phyloP scores from a whole-genome alignment of 1,140 invertebrate genomes.

The Parasteatoda tepidariorum region DNA sequence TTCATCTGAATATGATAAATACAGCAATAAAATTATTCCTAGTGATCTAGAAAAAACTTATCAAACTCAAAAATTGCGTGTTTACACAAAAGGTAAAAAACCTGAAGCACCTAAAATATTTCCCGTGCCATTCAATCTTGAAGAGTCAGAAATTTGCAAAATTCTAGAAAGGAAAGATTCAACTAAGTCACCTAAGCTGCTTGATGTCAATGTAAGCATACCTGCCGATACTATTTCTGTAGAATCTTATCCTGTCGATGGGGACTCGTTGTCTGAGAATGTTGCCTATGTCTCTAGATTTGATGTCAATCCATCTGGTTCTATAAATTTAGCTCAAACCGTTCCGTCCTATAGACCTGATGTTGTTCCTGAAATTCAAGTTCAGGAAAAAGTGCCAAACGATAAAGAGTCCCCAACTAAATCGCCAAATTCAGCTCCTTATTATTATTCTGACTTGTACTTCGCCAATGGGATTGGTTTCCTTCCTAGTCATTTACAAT shows the following conservation, averaged over 20 bases:
- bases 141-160: constrained; percentile 39
- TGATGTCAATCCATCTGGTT: not conserved
- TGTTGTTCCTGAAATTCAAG: constrained; percentile 27
- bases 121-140: constrained; percentile 44
- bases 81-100: constrained; percentile 58
- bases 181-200: not conserved
- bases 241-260: not conserved
- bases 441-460: constrained; percentile 86
- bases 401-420: constrained; percentile 37
- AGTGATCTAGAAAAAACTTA: constrained; percentile 19
- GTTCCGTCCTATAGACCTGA: constrained; percentile 31
- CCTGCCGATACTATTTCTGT: not conserved
- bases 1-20: not conserved
- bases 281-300: constrained; percentile 20
- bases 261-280: constrained; percentile 36
- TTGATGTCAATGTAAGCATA: not conserved
- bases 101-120: constrained; percentile 43
- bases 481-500: not conserved
- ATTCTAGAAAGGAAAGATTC: constrained; percentile 46
- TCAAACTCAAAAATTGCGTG: constrained; percentile 32
- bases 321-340: not conserved
- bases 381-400: constrained; percentile 22
- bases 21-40: not conserved
- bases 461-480: constrained; percentile 6
- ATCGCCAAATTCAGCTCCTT: constrained; percentile 73